A percentile compares a stretch with the other conserved stretches of the same genome.
These are phyloP conservation scores for Melanocharis versteri DNA, from an alignment of 2,113 vertebrate species.

Conservation along the genomic window DNA sequence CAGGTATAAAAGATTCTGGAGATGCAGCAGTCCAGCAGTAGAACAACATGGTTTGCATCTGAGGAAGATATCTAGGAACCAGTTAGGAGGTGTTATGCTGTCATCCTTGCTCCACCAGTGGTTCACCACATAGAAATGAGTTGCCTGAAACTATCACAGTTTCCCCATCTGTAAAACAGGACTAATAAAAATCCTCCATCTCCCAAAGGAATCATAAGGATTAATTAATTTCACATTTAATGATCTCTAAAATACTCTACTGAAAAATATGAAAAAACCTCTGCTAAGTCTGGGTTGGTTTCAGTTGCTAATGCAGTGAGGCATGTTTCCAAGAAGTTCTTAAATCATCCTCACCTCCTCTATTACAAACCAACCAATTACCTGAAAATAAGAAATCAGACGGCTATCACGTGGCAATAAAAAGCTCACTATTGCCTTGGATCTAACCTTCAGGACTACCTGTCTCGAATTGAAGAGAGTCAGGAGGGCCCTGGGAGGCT, in stretches of 20 bases:
- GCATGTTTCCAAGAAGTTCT: background rate
- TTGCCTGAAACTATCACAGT: background rate
- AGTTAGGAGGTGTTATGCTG: background rate
- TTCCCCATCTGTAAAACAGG: background rate
- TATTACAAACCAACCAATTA: background rate
- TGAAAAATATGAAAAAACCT: background rate
- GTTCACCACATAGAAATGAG: background rate
- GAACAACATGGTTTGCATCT: background rate
- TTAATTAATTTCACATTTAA: constrained; percentile 50
- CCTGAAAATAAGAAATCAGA: background rate
- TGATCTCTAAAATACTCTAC: background rate
- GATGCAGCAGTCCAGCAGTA: background rate
- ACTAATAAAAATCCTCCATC: background rate
- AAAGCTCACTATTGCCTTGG: background rate
- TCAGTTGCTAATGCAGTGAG: background rate
- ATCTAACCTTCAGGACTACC: background rate
- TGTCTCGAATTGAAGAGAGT: background rate
- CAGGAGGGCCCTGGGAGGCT: background rate
- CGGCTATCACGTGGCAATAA: background rate
- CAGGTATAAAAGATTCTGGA: background rate
- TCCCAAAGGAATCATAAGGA: constrained; percentile 10
- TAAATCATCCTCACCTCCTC: background rate
- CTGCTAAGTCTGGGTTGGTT: background rate
- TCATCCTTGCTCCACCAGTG: background rate
- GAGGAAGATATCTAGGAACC: background rate